Percentiles rank a stretch among this genome's conserved stretches.
phyloP scores from a whole-genome alignment of 2,797 vertebrate genomes.

The Hephaestus fuliginosus region DNA sequence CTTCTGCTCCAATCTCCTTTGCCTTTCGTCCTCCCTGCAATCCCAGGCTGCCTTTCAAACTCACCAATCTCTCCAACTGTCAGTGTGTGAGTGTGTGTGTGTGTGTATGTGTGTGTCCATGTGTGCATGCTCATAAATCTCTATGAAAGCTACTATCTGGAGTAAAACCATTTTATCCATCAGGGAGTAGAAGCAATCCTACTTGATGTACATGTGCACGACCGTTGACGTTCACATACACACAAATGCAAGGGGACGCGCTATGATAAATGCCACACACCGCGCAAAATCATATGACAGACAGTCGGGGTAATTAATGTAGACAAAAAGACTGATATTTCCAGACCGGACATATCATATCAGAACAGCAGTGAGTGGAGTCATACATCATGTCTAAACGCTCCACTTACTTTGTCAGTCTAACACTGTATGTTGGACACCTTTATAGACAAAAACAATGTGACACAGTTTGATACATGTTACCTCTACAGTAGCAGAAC shows the following conservation, averaged over 20 bases:
- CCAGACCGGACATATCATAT: slow-evolving; percentile 51
- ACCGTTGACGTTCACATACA: slow-evolving; percentile 24
- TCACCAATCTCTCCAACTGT: slow-evolving; percentile 60
- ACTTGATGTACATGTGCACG: slow-evolving; percentile 43
- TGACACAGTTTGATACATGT: slow-evolving; percentile 1
- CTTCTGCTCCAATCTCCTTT: slow-evolving; percentile 61
- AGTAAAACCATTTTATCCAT: slow-evolving; percentile 73
- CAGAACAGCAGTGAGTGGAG: slow-evolving; percentile 43
- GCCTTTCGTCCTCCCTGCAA: slow-evolving; percentile 47
- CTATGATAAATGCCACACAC: slow-evolving; percentile 40
- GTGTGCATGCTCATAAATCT: slow-evolving; percentile 70
- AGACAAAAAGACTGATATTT: slow-evolving; percentile 64
- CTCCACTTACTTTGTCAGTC: slow-evolving; percentile 49
- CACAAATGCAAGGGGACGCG: slow-evolving; percentile 28
- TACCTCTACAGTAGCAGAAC: not conserved
- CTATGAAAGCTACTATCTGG: slow-evolving; percentile 70
- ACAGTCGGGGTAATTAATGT: slow-evolving; percentile 55
- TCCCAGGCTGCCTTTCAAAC: slow-evolving; percentile 49
- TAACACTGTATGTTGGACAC: slow-evolving; percentile 24
- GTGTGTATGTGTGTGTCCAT: slow-evolving; percentile 33
- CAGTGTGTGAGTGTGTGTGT: slow-evolving; percentile 15
- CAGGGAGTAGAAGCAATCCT: slow-evolving; percentile 63
- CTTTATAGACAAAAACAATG: slow-evolving; percentile 9
- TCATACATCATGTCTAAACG: slow-evolving; percentile 56
- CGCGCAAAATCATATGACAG: slow-evolving; percentile 35